Conservation (phyloP, 2,113 vertebrate genomes). For the Hydrochoerus hydrochaeris region DNA sequence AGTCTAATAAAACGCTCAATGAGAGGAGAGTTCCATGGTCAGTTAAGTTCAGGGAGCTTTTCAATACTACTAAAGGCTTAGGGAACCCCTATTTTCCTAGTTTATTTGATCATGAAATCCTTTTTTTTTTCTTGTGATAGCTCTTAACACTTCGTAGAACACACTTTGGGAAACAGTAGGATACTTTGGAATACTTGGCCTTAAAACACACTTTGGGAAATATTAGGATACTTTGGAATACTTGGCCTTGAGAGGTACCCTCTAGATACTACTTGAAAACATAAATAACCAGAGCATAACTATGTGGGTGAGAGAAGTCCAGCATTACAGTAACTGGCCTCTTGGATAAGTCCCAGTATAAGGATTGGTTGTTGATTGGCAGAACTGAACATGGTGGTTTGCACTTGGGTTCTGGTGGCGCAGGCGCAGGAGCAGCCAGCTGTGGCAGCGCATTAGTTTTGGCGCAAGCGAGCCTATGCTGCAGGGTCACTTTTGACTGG, state of each 20-base stretch:
- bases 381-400: constrained; percentile 96
- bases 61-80: constrained; percentile 10
- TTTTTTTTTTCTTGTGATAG: constrained; percentile 14
- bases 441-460: constrained; percentile 96
- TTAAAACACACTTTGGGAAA: constrained; percentile 66
- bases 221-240: neutral
- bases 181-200: neutral
- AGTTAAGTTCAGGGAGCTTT: constrained; percentile 49
- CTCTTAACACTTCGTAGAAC: neutral
- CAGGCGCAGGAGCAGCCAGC: constrained; percentile 97
- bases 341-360: constrained; percentile 3
- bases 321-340: neutral
- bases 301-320: constrained; percentile 17
- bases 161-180: constrained; percentile 55
- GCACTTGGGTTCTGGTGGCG: constrained; percentile 96
- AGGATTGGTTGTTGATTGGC: constrained; percentile 66
- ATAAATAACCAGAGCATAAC: neutral
- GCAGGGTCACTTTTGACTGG: constrained; percentile 99
- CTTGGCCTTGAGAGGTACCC: neutral
- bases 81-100: neutral
- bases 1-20: constrained; percentile 24
- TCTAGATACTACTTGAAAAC: neutral
- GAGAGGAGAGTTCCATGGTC: constrained; percentile 59
- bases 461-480: constrained; percentile 98
- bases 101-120: constrained; percentile 49